Conservation (phyloP, 1,140 invertebrate species). For the Antheraea mylitta region DNA sequence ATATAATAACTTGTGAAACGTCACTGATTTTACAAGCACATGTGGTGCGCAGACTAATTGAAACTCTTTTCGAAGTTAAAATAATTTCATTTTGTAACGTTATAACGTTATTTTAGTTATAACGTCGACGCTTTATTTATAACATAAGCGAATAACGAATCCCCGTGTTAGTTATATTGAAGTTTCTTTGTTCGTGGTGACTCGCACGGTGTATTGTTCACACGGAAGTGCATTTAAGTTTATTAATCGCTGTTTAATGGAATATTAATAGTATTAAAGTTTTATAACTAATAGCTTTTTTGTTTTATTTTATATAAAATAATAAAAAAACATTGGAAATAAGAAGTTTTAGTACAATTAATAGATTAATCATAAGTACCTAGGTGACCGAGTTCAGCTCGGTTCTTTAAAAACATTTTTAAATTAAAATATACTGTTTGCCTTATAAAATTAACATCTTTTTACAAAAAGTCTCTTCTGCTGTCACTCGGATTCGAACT, state of each 20-base stretch:
- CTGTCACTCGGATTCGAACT: too few species aligned
- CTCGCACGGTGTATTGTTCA: slow-evolving; percentile 21
- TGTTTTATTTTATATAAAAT: slow-evolving; percentile 26
- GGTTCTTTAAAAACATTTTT: too few species aligned
- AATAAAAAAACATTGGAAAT: background rate
- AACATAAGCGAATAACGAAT: slow-evolving; percentile 8
- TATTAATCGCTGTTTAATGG: slow-evolving; percentile 44
- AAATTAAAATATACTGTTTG: too few species aligned
- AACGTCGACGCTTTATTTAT: slow-evolving; percentile 25
- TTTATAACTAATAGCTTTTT: slow-evolving; percentile 42
- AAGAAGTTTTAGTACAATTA: too few species aligned
- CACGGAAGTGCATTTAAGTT: slow-evolving; percentile 55
- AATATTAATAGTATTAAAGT: slow-evolving; percentile 68
- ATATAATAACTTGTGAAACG: background rate
- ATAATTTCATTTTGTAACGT: background rate
- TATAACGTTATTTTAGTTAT: background rate
- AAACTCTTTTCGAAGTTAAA: background rate
- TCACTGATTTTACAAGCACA: background rate
- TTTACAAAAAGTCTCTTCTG: too few species aligned
- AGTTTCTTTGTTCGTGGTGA: slow-evolving; percentile 49
- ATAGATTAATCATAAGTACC: too few species aligned
- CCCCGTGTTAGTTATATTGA: slow-evolving; percentile 13
- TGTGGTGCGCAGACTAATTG: too few species aligned
- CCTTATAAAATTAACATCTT: too few species aligned
- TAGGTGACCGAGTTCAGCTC: too few species aligned